phyloP scores from a whole-genome alignment of 1,140 invertebrate genomes.

The Cydia strobilella region DNA sequence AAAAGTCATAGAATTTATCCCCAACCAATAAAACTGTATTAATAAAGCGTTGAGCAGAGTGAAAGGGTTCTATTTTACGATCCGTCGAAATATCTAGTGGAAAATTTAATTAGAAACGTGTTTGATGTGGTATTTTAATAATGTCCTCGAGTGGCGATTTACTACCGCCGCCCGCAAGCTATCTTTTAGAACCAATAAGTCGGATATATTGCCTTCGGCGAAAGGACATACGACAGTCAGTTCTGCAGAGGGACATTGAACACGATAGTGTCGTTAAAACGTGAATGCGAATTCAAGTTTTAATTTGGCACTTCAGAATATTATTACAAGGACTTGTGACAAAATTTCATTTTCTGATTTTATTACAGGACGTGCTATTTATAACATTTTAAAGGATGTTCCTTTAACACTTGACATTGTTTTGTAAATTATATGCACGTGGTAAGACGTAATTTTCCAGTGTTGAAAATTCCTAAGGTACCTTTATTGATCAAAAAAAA shows the following conservation, averaged over 20 bases:
- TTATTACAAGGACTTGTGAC: constrained; percentile 24
- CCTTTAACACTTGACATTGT: background rate
- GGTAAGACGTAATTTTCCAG: no score
- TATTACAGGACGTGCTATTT: background rate
- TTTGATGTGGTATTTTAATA: constrained; percentile 67
- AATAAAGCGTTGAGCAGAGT: constrained; percentile 54
- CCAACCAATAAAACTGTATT: constrained; percentile 42
- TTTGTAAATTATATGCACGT: background rate
- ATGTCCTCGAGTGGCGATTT: constrained; percentile 56
- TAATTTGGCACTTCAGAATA: constrained; percentile 40
- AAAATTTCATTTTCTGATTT: constrained; percentile 4
- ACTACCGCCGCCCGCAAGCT: constrained; percentile 39
- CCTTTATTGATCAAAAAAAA: background rate
- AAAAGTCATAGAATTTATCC: background rate
- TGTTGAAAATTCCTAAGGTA: no score
- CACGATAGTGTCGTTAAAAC: constrained; percentile 46
- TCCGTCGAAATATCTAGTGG: constrained; percentile 50
- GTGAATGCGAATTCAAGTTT: constrained; percentile 52
- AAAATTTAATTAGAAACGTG: constrained; percentile 69
- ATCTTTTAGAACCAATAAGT: background rate
- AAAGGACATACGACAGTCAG: background rate
- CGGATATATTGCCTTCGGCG: background rate
- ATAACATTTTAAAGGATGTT: background rate
- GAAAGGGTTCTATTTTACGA: constrained; percentile 64
- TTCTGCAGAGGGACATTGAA: constrained; percentile 33